Evolutionary conservation across 2,797 vertebrate species (phyloP).

Genomic region (Nyctalus aviator): DNA sequence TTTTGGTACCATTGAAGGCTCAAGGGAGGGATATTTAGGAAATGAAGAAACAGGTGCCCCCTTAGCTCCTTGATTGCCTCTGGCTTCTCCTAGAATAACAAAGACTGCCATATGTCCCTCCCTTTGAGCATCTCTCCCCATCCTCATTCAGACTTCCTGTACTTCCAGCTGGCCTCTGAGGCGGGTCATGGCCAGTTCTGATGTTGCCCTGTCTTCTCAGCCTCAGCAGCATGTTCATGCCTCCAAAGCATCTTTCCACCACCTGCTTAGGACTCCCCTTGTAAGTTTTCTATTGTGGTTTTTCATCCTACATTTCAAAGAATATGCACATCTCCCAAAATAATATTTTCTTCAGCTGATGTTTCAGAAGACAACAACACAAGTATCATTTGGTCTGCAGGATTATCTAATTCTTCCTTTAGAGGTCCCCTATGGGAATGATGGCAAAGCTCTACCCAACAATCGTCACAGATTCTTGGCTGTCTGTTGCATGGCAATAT

Average conservation of each 20-base stretch:
- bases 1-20: neutral
- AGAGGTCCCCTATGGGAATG: neutral
- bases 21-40: neutral
- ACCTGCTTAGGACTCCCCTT: neutral
- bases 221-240: too few species aligned
- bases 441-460: neutral
- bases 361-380: neutral
- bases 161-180: neutral
- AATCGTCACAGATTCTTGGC: neutral
- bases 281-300: neutral
- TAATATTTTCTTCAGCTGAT: constrained; percentile 23
- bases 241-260: neutral
- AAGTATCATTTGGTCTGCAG: neutral
- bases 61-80: neutral
- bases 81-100: neutral
- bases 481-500: neutral
- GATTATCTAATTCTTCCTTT: neutral
- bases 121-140: neutral
- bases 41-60: neutral
- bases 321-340: neutral
- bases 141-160: neutral
- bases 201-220: neutral
- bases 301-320: neutral
- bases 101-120: accelerated
- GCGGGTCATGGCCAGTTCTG: neutral